Evolutionary conservation across 2,113 vertebrate genomes (phyloP).

Genomic region (Columba livia): DNA sequence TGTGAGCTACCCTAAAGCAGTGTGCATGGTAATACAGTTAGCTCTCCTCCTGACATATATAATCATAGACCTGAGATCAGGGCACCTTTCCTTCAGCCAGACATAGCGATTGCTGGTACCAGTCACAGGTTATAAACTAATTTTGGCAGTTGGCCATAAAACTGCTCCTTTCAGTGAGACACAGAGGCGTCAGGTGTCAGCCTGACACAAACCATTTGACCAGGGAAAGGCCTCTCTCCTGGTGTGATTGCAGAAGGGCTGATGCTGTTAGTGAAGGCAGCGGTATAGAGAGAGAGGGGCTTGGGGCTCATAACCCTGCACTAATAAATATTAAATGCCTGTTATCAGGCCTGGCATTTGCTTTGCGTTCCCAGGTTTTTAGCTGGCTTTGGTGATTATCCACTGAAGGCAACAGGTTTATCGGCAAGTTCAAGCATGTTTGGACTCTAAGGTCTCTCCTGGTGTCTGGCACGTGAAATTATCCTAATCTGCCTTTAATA

Average conservation of each 20-base stretch:
- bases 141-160: conserved; percentile 67
- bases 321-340: conserved; percentile 50
- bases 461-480: conserved; percentile 44
- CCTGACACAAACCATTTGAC: conserved; percentile 70
- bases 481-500: conserved; percentile 23
- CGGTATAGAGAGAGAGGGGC: neutral
- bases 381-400: conserved; percentile 40
- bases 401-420: conserved; percentile 44
- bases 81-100: conserved; percentile 65
- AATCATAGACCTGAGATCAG: conserved; percentile 33
- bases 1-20: neutral
- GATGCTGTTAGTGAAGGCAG: neutral
- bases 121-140: conserved; percentile 66
- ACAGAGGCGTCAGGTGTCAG: conserved; percentile 66
- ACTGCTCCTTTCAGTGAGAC: conserved; percentile 51
- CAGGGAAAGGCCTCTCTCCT: conserved; percentile 16
- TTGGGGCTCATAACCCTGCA: conserved; percentile 21
- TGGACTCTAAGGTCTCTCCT: conserved; percentile 38
- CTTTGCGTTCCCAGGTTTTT: conserved; percentile 1
- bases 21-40: neutral
- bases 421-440: conserved; percentile 66
- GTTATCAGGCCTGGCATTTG: conserved; percentile 45
- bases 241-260: conserved; percentile 14
- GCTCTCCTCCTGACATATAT: neutral
- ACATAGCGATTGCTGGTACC: conserved; percentile 33